Conservation (phyloP, 2,113 vertebrate genomes). For the Carollia perspicillata region DNA sequence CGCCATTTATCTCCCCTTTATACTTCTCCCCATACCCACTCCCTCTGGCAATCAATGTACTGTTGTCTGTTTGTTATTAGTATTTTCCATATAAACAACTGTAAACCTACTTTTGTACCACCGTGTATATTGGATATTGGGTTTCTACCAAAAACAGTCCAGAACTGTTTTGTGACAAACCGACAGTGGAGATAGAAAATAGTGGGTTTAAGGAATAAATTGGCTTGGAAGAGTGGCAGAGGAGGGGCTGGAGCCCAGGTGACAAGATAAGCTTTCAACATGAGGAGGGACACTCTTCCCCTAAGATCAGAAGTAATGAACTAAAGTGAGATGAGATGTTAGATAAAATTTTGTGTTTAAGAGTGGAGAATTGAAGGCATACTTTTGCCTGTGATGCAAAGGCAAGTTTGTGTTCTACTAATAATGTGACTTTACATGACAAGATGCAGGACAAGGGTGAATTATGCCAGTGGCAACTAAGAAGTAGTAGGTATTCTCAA, state of each 20-base stretch:
- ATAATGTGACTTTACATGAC: not conserved
- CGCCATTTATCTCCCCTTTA: too few relatives aligned
- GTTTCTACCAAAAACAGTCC: not conserved
- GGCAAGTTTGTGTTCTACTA: not conserved
- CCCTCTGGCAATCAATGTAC: too few relatives aligned
- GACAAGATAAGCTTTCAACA: not conserved
- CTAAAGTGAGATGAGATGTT: not conserved
- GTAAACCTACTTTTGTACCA: not conserved
- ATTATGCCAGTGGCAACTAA: not conserved
- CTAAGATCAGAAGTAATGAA: not conserved
- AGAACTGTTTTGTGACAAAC: not conserved
- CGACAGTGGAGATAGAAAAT: not conserved
- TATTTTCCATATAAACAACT: not conserved
- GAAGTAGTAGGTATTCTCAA: not conserved
- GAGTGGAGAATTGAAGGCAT: not conserved
- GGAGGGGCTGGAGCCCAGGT: accelerated
- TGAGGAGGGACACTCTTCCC: not conserved
- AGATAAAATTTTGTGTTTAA: not conserved
- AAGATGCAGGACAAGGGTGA: not conserved
- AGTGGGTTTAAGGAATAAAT: not conserved
- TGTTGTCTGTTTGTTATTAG: too few relatives aligned
- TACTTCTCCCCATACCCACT: too few relatives aligned
- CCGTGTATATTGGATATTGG: not conserved
- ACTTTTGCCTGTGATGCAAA: not conserved
- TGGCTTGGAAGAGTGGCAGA: not conserved